phyloP scores from a whole-genome alignment of 2,797 vertebrate species.

The Karalla daura region DNA sequence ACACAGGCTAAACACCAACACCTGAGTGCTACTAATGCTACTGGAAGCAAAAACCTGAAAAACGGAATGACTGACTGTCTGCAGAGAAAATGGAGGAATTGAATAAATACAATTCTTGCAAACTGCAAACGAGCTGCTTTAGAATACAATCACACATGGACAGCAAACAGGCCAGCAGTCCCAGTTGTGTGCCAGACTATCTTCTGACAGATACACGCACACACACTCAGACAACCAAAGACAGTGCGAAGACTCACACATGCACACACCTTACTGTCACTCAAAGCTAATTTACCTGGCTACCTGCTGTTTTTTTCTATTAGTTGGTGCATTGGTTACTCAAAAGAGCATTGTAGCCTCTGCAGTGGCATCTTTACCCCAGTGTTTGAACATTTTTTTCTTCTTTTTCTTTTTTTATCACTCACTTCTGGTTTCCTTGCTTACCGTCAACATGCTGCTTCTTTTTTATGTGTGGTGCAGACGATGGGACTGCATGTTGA shows the following conservation, averaged over 20 bases:
- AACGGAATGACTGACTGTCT: no score
- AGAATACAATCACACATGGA: no score
- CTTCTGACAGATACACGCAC: no score
- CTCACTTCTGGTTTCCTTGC: neutral
- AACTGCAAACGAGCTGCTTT: no score
- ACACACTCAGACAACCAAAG: neutral
- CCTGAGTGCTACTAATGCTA: no score
- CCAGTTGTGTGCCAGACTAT: no score
- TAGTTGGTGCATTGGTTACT: neutral
- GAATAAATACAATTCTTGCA: no score
- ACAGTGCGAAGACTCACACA: neutral
- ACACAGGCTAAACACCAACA: no score
- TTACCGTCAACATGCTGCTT: slow-evolving; percentile 7
- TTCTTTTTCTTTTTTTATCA: neutral
- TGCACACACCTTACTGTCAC: neutral
- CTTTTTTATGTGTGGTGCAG: slow-evolving; percentile 17
- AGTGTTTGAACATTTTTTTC: neutral
- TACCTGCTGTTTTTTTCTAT: neutral
- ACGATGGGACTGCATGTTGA: slow-evolving; percentile 6
- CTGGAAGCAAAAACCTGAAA: no score
- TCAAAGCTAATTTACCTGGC: neutral
- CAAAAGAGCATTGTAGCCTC: neutral
- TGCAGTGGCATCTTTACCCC: neutral
- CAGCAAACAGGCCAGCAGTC: no score
- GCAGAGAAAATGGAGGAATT: no score